These are phyloP conservation scores for Malacoraja senta DNA, from an alignment of 2,797 vertebrate genomes.

Conservation along the genomic window DNA sequence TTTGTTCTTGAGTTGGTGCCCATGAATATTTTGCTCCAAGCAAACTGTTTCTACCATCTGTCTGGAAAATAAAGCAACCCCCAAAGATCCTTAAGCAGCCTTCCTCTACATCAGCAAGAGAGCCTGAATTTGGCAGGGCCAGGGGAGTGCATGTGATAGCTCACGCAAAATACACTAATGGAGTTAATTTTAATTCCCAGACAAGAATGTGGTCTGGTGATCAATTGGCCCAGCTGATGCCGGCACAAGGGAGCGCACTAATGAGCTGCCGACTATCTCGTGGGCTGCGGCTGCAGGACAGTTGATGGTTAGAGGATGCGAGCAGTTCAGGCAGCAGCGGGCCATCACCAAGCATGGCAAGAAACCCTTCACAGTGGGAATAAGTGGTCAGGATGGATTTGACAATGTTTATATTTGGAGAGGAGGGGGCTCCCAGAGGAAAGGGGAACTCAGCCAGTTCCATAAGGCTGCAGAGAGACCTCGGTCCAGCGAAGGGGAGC, in stretches of 20 bases:
- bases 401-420: neutral
- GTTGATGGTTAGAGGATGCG: neutral
- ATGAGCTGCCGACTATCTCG: too few species aligned
- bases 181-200: neutral
- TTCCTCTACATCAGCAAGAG: neutral
- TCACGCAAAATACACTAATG: neutral
- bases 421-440: too few species aligned
- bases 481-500: too few species aligned
- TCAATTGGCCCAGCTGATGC: neutral
- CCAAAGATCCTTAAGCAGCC: neutral
- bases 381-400: neutral
- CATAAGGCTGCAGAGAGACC: too few species aligned
- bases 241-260: too few species aligned
- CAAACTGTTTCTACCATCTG: neutral
- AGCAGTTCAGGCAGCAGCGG: neutral
- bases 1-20: neutral
- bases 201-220: neutral
- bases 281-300: neutral
- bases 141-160: neutral
- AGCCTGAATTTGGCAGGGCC: neutral
- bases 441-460: too few species aligned
- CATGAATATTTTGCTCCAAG: neutral
- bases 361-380: too few species aligned
- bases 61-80: neutral
- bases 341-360: neutral